Evolutionary conservation across 2,113 vertebrate genomes (phyloP).

Genomic region (Formicarius rufipectus): DNA sequence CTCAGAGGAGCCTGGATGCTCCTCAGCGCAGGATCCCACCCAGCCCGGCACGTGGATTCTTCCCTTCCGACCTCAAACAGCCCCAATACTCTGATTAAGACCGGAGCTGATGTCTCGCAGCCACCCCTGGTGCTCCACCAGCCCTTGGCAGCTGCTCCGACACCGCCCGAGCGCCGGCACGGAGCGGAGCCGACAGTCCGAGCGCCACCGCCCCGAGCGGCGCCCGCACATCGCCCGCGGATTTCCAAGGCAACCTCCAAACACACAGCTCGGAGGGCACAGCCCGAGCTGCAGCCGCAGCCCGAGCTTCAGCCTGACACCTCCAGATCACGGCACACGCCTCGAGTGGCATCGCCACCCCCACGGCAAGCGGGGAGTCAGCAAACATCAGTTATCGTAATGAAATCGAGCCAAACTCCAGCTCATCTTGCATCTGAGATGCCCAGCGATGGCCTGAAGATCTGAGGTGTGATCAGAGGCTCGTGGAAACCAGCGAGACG

Average conservation of each 20-base stretch:
- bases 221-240: accelerated
- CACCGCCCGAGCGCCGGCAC: neutral
- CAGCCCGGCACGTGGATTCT: neutral
- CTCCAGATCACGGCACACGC: neutral
- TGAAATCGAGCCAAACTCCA: neutral
- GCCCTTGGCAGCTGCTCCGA: neutral
- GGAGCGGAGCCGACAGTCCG: neutral
- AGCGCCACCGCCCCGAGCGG: neutral
- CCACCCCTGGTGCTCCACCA: neutral
- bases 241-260: neutral
- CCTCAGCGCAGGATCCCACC: neutral
- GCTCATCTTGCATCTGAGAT: neutral
- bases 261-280: neutral
- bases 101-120: neutral
- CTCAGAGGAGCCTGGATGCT: neutral
- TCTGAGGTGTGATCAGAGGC: neutral
- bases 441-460: neutral
- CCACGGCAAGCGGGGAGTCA: accelerated
- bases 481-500: accelerated
- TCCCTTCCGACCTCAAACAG: neutral
- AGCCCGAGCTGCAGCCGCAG: too few species aligned
- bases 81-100: accelerated
- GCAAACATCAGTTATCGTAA: neutral
- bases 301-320: neutral
- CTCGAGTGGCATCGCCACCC: neutral